These are phyloP conservation scores for Orestias chungarensis DNA, from an alignment of 2,797 vertebrate genomes.

Conservation along the genomic window DNA sequence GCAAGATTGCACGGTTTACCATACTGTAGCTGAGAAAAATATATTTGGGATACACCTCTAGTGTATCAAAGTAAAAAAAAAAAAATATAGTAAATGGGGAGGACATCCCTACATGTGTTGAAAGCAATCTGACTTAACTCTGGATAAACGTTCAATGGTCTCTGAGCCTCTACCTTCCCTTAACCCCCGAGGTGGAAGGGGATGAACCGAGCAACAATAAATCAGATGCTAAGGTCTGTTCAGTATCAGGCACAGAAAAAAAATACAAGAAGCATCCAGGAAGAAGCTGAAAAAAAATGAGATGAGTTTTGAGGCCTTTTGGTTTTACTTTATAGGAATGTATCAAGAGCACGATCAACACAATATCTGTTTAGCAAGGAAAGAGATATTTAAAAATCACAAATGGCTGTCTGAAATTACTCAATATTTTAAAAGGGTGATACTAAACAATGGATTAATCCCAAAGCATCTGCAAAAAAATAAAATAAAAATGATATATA, in stretches of 20 bases:
- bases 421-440: background rate
- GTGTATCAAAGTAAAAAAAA: slow-evolving; percentile 3
- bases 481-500: too few relatives aligned
- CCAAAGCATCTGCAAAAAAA: too few relatives aligned
- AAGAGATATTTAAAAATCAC: background rate
- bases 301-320: slow-evolving; percentile 44
- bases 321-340: slow-evolving; percentile 44
- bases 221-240: slow-evolving; percentile 67
- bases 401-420: background rate
- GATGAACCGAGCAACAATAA: slow-evolving; percentile 67
- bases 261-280: slow-evolving; percentile 48
- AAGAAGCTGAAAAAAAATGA: slow-evolving; percentile 47
- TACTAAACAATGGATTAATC: background rate
- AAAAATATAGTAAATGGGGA: slow-evolving; percentile 31
- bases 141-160: slow-evolving; percentile 65
- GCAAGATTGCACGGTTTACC: slow-evolving; percentile 35
- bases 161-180: slow-evolving; percentile 57
- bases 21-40: slow-evolving; percentile 14
- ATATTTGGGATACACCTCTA: slow-evolving; percentile 49
- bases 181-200: slow-evolving; percentile 66
- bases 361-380: background rate
- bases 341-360: slow-evolving; percentile 18
- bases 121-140: slow-evolving; percentile 70
- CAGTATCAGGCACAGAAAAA: slow-evolving; percentile 67
- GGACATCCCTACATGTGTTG: slow-evolving; percentile 65